These are phyloP conservation scores for Acronicta aceris DNA, from an alignment of 2,888 invertebrate species.

Conservation along the genomic window DNA sequence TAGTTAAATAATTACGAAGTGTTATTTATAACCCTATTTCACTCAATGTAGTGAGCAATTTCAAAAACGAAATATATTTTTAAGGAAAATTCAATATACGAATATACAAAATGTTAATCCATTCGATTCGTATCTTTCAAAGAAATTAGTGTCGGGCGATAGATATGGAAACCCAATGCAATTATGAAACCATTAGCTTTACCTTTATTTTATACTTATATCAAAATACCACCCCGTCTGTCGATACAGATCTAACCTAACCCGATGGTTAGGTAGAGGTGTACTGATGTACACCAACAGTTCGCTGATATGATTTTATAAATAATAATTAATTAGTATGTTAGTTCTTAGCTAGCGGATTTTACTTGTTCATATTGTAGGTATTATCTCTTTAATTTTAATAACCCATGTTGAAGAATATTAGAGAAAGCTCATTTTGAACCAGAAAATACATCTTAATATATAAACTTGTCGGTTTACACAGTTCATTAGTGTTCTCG, in stretches of 20 bases:
- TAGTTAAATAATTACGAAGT: no score
- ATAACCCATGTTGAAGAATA: background rate
- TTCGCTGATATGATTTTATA: no score
- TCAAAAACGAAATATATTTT: background rate
- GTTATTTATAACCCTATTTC: background rate
- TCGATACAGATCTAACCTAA: no score
- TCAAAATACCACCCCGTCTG: no score
- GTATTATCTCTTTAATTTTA: no score
- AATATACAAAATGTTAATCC: constrained; percentile 30
- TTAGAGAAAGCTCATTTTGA: background rate
- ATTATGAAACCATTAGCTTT: constrained; percentile 62
- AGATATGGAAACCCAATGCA: constrained; percentile 54
- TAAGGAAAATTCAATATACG: constrained; percentile 3
- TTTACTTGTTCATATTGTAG: no score
- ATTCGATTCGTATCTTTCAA: constrained; percentile 56
- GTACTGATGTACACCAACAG: no score
- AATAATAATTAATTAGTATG: no score
- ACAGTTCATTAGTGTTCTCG: constrained; percentile 12
- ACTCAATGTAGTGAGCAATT: background rate
- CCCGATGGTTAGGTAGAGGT: no score
- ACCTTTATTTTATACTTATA: background rate
- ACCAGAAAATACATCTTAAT: no score
- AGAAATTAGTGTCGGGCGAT: constrained; percentile 40
- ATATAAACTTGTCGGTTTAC: background rate
- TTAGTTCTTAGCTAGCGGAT: no score